Conservation (phyloP, 2,888 invertebrate species). For the Rotaria magnacalcarata region DNA sequence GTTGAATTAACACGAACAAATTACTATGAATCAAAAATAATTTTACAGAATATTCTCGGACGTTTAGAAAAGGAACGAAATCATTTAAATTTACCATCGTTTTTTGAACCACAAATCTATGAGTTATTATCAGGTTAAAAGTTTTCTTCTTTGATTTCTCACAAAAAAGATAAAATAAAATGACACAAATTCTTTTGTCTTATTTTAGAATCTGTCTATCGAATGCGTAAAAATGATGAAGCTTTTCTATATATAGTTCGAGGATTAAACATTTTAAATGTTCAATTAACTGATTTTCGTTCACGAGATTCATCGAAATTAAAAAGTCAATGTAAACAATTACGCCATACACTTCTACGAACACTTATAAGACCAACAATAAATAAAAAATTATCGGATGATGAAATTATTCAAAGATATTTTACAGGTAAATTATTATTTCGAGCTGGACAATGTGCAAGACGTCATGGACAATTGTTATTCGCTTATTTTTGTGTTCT, state of each 20-base stretch:
- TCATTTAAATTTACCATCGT: neutral
- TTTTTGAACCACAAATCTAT: constrained; percentile 24
- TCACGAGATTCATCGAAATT: constrained; percentile 27
- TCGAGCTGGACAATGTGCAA: constrained; percentile 32
- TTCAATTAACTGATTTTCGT: constrained; percentile 25
- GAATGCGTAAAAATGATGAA: constrained; percentile 33
- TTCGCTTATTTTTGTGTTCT: constrained; percentile 25
- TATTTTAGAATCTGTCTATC: constrained; percentile 3
- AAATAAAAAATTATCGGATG: neutral
- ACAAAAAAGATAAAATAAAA: too few relatives aligned
- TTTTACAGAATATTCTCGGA: neutral
- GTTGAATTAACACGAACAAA: constrained; percentile 25
- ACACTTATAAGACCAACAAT: neutral
- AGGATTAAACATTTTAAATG: constrained; percentile 30
- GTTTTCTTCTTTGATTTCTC: neutral
- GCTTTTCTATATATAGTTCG: constrained; percentile 1
- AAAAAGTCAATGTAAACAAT: constrained; percentile 33
- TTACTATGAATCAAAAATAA: constrained; percentile 32
- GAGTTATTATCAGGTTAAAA: neutral
- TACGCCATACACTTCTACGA: constrained; percentile 17
- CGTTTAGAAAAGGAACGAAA: neutral
- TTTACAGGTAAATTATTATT: constrained; percentile 29
- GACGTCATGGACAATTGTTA: constrained; percentile 24
- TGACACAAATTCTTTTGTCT: neutral
- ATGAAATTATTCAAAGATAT: neutral